A percentile compares a stretch with the other conserved stretches of the same genome.
phyloP scores from a whole-genome alignment of 2,113 vertebrate species.

The Pterocles gutturalis region DNA sequence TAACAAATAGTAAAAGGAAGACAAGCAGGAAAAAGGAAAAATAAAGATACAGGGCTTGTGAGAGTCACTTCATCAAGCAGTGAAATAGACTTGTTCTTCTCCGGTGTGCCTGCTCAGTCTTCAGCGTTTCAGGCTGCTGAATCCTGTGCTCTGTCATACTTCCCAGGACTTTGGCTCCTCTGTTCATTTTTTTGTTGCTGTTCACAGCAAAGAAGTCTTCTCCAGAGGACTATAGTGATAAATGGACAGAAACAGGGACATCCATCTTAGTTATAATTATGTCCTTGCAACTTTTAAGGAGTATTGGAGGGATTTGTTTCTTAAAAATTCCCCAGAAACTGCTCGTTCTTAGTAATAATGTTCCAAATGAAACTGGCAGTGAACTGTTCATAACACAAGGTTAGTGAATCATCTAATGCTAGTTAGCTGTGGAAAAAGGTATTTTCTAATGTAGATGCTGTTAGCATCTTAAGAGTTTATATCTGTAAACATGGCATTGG shows the following conservation, averaged over 20 bases:
- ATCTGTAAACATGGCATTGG: neutral
- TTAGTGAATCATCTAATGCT: neutral
- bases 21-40: neutral
- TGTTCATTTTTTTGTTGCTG: neutral
- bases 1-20: neutral
- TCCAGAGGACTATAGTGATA: constrained; percentile 8
- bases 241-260: constrained; percentile 17
- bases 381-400: neutral
- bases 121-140: constrained; percentile 20
- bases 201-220: constrained; percentile 18
- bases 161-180: neutral
- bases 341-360: neutral
- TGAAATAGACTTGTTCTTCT: constrained; percentile 14
- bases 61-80: constrained; percentile 30
- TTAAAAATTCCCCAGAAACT: neutral
- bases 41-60: neutral
- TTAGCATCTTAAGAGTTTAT: neutral
- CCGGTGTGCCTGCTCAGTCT: neutral
- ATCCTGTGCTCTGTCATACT: constrained; percentile 5
- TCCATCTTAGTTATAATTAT: constrained; percentile 54
- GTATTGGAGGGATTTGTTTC: neutral
- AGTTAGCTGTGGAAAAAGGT: neutral
- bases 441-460: neutral
- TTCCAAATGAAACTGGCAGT: neutral
- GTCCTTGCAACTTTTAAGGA: constrained; percentile 47